These are phyloP conservation scores for Polyergus mexicanus DNA, from an alignment of 1,140 invertebrate genomes.

Conservation along the genomic window DNA sequence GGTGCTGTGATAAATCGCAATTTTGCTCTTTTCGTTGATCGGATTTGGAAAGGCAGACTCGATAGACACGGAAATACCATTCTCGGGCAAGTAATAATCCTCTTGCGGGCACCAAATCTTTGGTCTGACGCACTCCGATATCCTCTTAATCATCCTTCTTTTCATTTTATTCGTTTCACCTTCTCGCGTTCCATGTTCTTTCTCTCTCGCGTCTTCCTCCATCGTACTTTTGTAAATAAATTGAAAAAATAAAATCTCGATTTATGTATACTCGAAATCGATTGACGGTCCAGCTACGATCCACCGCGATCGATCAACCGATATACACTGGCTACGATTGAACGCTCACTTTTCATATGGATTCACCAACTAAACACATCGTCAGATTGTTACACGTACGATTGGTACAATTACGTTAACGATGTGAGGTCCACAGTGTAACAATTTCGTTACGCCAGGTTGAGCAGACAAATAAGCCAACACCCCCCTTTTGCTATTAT, in stretches of 20 bases:
- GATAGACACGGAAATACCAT: slow-evolving; percentile 75
- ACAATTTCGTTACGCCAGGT: slow-evolving; percentile 71
- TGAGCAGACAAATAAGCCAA: slow-evolving; percentile 67
- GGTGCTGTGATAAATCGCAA: slow-evolving; percentile 32
- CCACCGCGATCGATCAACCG: not conserved
- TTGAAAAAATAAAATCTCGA: not conserved
- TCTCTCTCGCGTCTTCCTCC: not conserved
- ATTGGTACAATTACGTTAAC: slow-evolving; percentile 62
- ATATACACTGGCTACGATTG: slow-evolving; percentile 15
- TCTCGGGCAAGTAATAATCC: slow-evolving; percentile 60
- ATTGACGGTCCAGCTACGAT: not conserved
- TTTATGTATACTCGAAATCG: slow-evolving; percentile 24
- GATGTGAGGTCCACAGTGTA: slow-evolving; percentile 57
- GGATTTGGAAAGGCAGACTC: slow-evolving; percentile 64
- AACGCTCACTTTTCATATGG: slow-evolving; percentile 37
- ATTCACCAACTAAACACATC: slow-evolving; percentile 49
- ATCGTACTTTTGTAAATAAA: not conserved
- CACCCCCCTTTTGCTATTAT: slow-evolving; percentile 49
- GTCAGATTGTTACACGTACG: slow-evolving; percentile 39
- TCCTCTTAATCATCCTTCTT: slow-evolving; percentile 54
- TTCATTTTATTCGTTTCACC: not conserved
- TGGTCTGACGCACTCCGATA: slow-evolving; percentile 34
- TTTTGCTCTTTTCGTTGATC: not conserved
- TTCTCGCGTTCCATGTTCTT: not conserved
- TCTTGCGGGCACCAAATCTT: slow-evolving; percentile 69